These are phyloP conservation scores for Pedicia rivosa DNA, from an alignment of 2,888 invertebrate genomes.

Conservation along the genomic window DNA sequence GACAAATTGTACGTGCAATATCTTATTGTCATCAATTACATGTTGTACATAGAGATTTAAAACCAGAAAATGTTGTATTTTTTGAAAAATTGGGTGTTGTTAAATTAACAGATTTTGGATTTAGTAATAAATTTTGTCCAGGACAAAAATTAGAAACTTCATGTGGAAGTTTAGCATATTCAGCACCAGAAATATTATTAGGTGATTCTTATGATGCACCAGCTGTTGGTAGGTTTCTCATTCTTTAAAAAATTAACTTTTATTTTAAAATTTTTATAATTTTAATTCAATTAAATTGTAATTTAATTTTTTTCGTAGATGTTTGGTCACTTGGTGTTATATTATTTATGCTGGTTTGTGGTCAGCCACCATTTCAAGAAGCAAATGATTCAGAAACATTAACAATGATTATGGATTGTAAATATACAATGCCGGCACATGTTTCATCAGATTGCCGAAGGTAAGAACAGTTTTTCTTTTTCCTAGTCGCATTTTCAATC, in stretches of 20 bases:
- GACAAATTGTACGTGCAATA: constrained; percentile 94
- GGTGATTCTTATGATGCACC: constrained; percentile 99
- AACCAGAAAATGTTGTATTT: constrained; percentile 99
- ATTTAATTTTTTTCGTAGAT: no score
- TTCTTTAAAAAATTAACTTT: no score
- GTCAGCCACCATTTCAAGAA: constrained; percentile 95
- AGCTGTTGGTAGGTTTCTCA: constrained; percentile 78
- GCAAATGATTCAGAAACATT: constrained; percentile 98
- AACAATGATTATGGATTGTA: constrained; percentile 99
- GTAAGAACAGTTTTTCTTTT: background rate
- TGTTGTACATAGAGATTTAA: constrained; percentile 71
- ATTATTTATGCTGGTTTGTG: constrained; percentile 95
- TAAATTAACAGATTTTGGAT: constrained; percentile 97
- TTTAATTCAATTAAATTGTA: no score
- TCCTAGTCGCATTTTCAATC: no score
- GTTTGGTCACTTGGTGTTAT: constrained; percentile 99
- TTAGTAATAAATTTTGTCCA: constrained; percentile 90
- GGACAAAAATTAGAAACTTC: constrained; percentile 95
- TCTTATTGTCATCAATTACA: constrained; percentile 89
- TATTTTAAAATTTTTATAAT: background rate
- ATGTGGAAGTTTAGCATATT: constrained; percentile 96
- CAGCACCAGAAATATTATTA: constrained; percentile 95
- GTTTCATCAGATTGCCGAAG: constrained; percentile 68
- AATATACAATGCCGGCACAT: constrained; percentile 81
- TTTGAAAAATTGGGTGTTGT: constrained; percentile 94